Evolutionary conservation across 2,888 invertebrate genomes (phyloP).

Genomic region (Latrodectus elegans): DNA sequence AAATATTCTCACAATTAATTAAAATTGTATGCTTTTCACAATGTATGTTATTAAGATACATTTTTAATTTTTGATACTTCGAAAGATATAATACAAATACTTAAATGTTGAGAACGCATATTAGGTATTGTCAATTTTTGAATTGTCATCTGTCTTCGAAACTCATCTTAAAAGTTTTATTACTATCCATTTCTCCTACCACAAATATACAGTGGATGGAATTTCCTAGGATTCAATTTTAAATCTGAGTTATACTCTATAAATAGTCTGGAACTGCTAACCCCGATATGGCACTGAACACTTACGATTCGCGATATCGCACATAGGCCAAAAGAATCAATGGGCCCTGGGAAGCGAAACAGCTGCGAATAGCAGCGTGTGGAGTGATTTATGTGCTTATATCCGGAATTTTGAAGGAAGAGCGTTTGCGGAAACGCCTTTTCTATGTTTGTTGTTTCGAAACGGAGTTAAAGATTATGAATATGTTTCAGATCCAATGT

Average conservation of each 20-base stretch:
- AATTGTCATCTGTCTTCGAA: too few species aligned
- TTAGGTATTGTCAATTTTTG: too few species aligned
- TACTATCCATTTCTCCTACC: too few species aligned
- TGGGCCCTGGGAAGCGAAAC: not conserved
- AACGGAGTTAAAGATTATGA: not conserved
- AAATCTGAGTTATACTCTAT: not conserved
- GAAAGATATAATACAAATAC: too few species aligned
- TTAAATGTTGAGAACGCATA: too few species aligned
- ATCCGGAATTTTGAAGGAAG: not conserved
- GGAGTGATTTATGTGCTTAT: not conserved
- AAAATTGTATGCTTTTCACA: too few species aligned
- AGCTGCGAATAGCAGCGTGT: not conserved
- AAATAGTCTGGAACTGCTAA: not conserved
- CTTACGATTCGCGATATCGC: not conserved
- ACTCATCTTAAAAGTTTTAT: too few species aligned
- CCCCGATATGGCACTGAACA: not conserved
- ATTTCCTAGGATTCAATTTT: too few species aligned
- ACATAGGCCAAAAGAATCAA: not conserved
- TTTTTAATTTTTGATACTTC: too few species aligned
- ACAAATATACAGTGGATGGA: too few species aligned
- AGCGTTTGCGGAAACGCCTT: slow-evolving; percentile 8
- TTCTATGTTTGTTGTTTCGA: slow-evolving; percentile 1
- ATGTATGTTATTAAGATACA: too few species aligned
- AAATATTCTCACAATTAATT: too few species aligned
- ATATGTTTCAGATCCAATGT: not conserved